A percentile compares a stretch with the other conserved stretches of the same genome.
These are phyloP conservation scores for Ceratosolen solmsi DNA, from an alignment of 1,140 invertebrate species.

Conservation along the genomic window DNA sequence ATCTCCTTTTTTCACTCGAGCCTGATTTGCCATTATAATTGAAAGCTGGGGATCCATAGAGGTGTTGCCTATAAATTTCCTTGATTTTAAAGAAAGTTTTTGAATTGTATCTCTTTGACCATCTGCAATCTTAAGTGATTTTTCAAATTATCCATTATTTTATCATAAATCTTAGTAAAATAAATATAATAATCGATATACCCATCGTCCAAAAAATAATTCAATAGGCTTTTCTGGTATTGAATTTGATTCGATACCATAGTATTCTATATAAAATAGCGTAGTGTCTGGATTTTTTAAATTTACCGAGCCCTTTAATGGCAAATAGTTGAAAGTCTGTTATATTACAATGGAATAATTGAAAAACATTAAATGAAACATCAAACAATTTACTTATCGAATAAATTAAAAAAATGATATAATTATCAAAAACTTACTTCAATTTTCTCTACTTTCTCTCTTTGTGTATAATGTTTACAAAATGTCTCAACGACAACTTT, in stretches of 20 bases:
- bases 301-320: constrained; percentile 85
- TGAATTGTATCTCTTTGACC: constrained; percentile 87
- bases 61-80: constrained; percentile 97
- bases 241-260: constrained; percentile 84
- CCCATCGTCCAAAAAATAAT: constrained; percentile 90
- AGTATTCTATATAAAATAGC: constrained; percentile 90
- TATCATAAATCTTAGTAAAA: constrained; percentile 2
- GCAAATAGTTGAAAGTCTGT: constrained; percentile 88
- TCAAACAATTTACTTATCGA: too few relatives aligned
- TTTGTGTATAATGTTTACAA: constrained; percentile 85
- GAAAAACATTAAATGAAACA: not conserved
- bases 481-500: constrained; percentile 91
- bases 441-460: constrained; percentile 88
- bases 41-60: constrained; percentile 96
- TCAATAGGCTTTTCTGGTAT: constrained; percentile 82
- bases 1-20: constrained; percentile 81
- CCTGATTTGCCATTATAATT: constrained; percentile 95
- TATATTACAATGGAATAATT: constrained; percentile 55
- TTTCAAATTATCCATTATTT: not conserved
- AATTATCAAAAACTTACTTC: constrained; percentile 77
- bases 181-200: constrained; percentile 70
- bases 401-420: constrained; percentile 35
- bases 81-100: constrained; percentile 87
- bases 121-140: constrained; percentile 78
- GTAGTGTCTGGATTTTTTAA: constrained; percentile 87